Base-by-base conservation (phyloP, 2,888 invertebrate genomes). In the Drosophila recens region DNA sequence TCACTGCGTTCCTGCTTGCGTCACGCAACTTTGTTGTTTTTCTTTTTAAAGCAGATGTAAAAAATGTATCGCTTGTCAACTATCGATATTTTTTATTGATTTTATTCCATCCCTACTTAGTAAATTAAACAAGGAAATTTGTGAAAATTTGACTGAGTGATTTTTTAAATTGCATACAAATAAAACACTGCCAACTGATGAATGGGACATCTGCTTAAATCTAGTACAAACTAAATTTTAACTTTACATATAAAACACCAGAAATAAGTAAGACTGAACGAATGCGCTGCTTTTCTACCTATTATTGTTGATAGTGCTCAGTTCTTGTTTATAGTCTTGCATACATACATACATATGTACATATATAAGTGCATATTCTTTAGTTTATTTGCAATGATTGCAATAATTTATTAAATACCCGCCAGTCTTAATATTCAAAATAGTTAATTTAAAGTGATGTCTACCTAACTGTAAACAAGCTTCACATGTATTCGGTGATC, bases 171-270 rank as follows among this genome's bases (percentile, higher is more conserved):
- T 69, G 42, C 57, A 45, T 43, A 38, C n/a, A 52, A 48, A 66
- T 42, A 27, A 64, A 75, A 54, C 73, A 69, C 64, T 77, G 69
- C 69, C 73, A 72, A 64, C 61, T 40, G 30, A 71, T 51, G 34
- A 64, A 68, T 73, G 49, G 56, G 62, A 64, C 68, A 62, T 64
- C 56, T 61, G 43, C 15, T 45, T 40, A 62, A 62, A 62, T 53
- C 38, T 68, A 72, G 69, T 77, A 71, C 59, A 58, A 77, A 69
- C 51, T 59, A 63, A 27, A 53, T 38, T 34, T 36, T 36, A 51
- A 59, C 17, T 57, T 54, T 38, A 49, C n/a, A 51, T 56, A 62
- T 58, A 63, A 62, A 49, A 48, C 23, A 70, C 48, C 58, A 54
- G 48, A 53, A 54, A 30, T 30, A 63, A 61, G 70, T 63, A 51